Conservation (phyloP, 1,140 invertebrate species). For the Helicoverpa armigera region DNA sequence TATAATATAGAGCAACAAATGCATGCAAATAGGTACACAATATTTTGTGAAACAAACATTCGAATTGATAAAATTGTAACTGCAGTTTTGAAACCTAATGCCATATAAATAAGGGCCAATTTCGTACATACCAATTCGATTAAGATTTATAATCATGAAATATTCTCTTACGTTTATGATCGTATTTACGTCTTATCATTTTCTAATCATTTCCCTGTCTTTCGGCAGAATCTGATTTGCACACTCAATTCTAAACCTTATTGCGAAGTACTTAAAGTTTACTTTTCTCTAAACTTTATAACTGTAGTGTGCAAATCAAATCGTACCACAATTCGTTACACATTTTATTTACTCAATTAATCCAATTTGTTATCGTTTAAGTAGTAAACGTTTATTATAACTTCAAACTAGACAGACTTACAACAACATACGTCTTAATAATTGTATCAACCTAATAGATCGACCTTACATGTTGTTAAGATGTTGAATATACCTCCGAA, state of each 20-base stretch:
- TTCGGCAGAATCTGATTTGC: conserved; percentile 4
- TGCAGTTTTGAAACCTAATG: not conserved
- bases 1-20: no score
- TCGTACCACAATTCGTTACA: not conserved
- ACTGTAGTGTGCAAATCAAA: conserved; percentile 5
- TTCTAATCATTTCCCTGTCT: not conserved
- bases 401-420: not conserved
- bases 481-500: no score
- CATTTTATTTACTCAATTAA: not conserved
- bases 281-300: not conserved
- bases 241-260: conserved; percentile 1
- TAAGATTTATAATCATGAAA: not conserved
- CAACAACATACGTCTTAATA: not conserved
- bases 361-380: conserved; percentile 17
- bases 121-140: conserved; percentile 11
- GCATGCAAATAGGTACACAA: no score
- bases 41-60: not conserved
- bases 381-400: conserved; percentile 12
- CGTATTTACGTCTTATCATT: not conserved
- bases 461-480: no score
- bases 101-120: conserved; percentile 6
- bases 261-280: not conserved
- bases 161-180: conserved; percentile 9
- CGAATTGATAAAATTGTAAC: not conserved
- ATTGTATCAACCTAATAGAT: not conserved